Evolutionary conservation across 1,140 invertebrate species (phyloP).

Genomic region (Drosophila ogumai): DNA sequence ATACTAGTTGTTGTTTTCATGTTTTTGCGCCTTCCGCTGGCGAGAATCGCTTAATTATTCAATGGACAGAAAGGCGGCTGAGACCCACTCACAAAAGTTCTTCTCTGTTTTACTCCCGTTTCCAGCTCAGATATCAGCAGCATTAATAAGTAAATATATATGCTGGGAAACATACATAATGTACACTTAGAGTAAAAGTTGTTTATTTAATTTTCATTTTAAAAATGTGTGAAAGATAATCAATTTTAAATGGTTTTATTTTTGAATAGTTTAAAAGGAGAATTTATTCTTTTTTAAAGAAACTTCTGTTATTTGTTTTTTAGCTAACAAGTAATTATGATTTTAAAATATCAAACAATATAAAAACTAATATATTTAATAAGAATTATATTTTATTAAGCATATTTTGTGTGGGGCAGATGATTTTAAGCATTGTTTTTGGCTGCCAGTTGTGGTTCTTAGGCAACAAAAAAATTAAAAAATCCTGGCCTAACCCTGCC

Average conservation of each 20-base stretch:
- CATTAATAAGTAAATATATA: conserved; percentile 8
- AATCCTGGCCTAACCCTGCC: neutral
- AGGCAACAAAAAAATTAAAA: too few species aligned
- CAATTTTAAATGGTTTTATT: neutral
- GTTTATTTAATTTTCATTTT: neutral
- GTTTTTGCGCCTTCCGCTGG: conserved; percentile 47
- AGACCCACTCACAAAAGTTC: conserved; percentile 3
- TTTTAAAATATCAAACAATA: neutral
- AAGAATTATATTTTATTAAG: too few species aligned
- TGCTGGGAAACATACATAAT: neutral
- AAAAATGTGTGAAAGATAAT: too few species aligned
- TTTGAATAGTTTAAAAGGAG: neutral
- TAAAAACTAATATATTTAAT: neutral
- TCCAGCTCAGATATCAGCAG: conserved; percentile 12
- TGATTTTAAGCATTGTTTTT: too few species aligned
- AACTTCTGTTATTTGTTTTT: neutral
- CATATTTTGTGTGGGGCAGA: neutral
- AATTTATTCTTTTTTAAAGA: neutral
- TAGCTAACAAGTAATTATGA: neutral
- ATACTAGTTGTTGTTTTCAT: conserved; percentile 10
- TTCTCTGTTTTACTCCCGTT: conserved; percentile 2
- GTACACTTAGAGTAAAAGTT: conserved; percentile 4
- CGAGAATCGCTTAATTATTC: conserved; percentile 63
- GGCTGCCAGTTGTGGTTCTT: too few species aligned
- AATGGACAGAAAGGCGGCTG: conserved; percentile 24